Evolutionary conservation across 2,888 invertebrate genomes (phyloP).

Genomic region (Drosophila conformis): DNA sequence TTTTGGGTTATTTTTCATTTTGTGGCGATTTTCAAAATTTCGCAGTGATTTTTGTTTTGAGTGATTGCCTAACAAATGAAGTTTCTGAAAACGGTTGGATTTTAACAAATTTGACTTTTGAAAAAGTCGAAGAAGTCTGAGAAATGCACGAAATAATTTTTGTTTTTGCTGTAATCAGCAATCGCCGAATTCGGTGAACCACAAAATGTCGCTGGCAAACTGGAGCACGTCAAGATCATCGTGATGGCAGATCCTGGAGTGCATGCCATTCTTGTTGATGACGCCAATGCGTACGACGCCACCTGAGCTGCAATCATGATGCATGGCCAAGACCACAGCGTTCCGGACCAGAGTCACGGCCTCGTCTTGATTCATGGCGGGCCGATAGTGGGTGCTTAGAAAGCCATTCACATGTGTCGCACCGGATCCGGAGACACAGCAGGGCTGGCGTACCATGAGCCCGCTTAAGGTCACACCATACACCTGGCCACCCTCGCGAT

Average conservation of each 20-base stretch:
- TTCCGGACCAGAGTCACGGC: slow-evolving; percentile 93
- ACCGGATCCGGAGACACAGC: slow-evolving; percentile 97
- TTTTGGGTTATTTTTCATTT: not conserved
- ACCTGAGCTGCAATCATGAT: slow-evolving; percentile 96
- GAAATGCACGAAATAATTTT: not conserved
- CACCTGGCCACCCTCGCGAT: slow-evolving; percentile 92
- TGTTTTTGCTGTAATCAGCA: not conserved
- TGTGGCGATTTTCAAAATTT: not conserved
- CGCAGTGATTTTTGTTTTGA: too few relatives aligned
- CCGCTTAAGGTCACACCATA: slow-evolving; percentile 91
- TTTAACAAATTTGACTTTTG: not conserved
- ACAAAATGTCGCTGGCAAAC: slow-evolving; percentile 17
- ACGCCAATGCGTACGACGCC: slow-evolving; percentile 95
- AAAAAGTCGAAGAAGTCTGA: not conserved
- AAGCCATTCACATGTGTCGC: slow-evolving; percentile 98
- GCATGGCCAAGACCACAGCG: slow-evolving; percentile 94
- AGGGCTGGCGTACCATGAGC: slow-evolving; percentile 94
- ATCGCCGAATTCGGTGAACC: slow-evolving; percentile 17
- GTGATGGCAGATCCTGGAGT: slow-evolving; percentile 86
- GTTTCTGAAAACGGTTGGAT: not conserved
- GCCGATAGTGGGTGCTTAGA: slow-evolving; percentile 94
- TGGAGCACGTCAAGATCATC: slow-evolving; percentile 52
- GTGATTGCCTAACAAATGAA: not conserved
- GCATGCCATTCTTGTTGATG: slow-evolving; percentile 93
- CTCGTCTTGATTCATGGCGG: slow-evolving; percentile 93